Conservation (phyloP, 1,140 invertebrate genomes). For the Archivesica marissinica region DNA sequence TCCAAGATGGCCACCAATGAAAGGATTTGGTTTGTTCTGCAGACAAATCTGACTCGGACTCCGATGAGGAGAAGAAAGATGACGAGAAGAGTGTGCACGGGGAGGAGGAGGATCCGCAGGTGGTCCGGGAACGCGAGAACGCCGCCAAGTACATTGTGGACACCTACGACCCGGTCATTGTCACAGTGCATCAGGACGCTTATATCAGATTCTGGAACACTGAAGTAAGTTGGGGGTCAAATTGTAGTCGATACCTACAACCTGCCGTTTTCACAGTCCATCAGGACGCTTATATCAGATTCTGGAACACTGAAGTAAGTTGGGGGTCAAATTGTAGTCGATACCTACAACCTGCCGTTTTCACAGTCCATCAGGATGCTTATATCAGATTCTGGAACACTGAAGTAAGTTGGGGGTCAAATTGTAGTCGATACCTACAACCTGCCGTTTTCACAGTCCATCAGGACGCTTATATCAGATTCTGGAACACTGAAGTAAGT, state of each 20-base stretch:
- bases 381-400: too few species aligned
- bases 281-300: slow-evolving; percentile 79
- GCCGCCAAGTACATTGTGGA: slow-evolving; percentile 78
- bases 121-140: slow-evolving; percentile 63
- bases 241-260: not conserved
- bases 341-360: too few species aligned
- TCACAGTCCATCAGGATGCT: too few species aligned
- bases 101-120: slow-evolving; percentile 60
- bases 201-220: slow-evolving; percentile 81
- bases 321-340: too few species aligned
- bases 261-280: slow-evolving; percentile 51
- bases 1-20: not conserved
- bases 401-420: too few species aligned
- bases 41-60: slow-evolving; percentile 25
- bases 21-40: not conserved
- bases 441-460: too few species aligned
- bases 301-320: slow-evolving; percentile 77
- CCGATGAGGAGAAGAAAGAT: slow-evolving; percentile 64
- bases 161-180: slow-evolving; percentile 77
- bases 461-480: too few species aligned
- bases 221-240: slow-evolving; percentile 66
- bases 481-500: too few species aligned
- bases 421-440: too few species aligned
- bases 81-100: slow-evolving; percentile 61
- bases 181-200: slow-evolving; percentile 80